Base-by-base conservation (phyloP, 2,113 vertebrate genomes). In the Myotis davidii region DNA sequence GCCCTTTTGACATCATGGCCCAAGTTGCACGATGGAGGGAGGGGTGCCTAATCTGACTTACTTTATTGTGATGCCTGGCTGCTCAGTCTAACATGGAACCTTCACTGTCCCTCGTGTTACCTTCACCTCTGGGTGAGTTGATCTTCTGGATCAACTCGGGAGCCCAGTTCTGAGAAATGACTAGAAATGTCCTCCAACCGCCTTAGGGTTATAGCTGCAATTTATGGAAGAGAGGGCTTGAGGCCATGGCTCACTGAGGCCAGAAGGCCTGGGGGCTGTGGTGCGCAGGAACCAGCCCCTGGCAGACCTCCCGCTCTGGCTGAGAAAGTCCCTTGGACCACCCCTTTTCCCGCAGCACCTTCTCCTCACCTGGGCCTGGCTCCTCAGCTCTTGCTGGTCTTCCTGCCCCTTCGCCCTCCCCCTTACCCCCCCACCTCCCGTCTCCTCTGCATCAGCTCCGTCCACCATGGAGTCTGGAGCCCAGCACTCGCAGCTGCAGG, bases 401-500 rank as follows among this genome's bases (percentile, higher is more conserved):
- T 12, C 8, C n/a, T 11, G 34, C 56, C 23, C 21, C 39, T 42
- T 42, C 39, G 39, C 5, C 39, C 2, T 9, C 21, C 21, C 56
- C 56, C 56, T 3, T 1, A n/a, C 2, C 20, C 54, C 9, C 54
- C 54, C 17, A 21, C 6, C 18, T 56, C 56, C 59, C 1, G 23
- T 61, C 6, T 27, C 39, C 42, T 52, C 27, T 34, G 37, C 34
- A 5, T 23, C 7, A 1, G 25, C 32, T 18, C 9, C 0, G 20
- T 32, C 37, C 45, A 5, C 37, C 3, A 1, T 3, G 9, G n/a
- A 56, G 18, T 5, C 14, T n/a, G 25, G 81, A 34, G 42, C 14
- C 27, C 5, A n/a, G 77, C 27, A 16, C 1, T 25, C 5, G 2
- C 1, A 21, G 50, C 69, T 18, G 32, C 6, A 11, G 0, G 0